These are phyloP conservation scores for Dendrophyllia cribrosa DNA, from an alignment of 64 coral and sea anemone genomes.

Conservation along the genomic window DNA sequence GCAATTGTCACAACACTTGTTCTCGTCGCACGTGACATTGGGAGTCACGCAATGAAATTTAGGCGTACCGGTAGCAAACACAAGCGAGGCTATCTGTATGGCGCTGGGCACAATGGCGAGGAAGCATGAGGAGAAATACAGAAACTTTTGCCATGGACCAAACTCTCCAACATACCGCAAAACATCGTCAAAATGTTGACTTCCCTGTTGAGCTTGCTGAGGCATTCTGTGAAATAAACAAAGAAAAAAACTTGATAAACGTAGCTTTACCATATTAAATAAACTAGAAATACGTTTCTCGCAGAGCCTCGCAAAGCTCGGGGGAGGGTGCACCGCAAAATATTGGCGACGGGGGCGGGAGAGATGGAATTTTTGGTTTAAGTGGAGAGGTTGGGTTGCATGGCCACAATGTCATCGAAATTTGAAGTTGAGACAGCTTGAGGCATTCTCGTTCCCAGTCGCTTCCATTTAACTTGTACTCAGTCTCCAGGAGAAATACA, in stretches of 20 bases:
- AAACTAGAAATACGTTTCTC: too few relatives aligned
- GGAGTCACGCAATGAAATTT: slow-evolving; percentile 49
- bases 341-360: too few relatives aligned
- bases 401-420: too few relatives aligned
- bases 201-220: neutral
- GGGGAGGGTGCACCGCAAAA: too few relatives aligned
- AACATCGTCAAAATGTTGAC: slow-evolving; percentile 56
- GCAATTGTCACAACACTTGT: slow-evolving; percentile 69
- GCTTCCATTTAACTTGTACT: too few relatives aligned
- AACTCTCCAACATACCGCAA: slow-evolving; percentile 64
- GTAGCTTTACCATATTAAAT: too few relatives aligned
- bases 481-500: too few relatives aligned
- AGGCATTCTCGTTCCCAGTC: too few relatives aligned
- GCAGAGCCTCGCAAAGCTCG: too few relatives aligned
- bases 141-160: slow-evolving; percentile 43
- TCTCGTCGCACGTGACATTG: slow-evolving; percentile 43
- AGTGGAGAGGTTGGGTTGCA: too few relatives aligned
- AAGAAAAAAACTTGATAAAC: neutral
- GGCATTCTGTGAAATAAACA: neutral
- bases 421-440: too few relatives aligned
- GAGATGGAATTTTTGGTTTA: too few relatives aligned
- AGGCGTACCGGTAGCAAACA: slow-evolving; percentile 68
- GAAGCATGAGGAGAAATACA: slow-evolving; percentile 50
- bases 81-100: slow-evolving; percentile 46
- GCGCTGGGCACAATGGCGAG: slow-evolving; percentile 42